Evolutionary conservation across 2,888 invertebrate species (phyloP), one percentile per base, ranked within the genome.

Genomic region (Galeopsomyia nigrocyanea): DNA sequence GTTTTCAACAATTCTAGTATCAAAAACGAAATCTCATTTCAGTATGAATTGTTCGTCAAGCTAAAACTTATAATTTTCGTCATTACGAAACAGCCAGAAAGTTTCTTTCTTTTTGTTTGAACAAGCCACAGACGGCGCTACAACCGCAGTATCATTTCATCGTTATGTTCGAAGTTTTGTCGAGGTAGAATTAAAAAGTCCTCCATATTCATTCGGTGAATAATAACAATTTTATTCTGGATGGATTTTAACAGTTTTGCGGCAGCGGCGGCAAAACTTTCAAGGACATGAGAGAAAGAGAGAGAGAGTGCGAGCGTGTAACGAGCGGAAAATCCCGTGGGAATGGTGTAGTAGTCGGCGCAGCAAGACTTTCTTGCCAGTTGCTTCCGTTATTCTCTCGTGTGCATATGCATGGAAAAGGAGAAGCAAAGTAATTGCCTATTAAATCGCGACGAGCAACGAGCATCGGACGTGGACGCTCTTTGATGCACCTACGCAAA

Each of bases 401-500:
- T 63, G 63, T 57, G 17, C 51, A 26, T 21, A 50, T 50, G 50
- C 16, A 49, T 19, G 16, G 53, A 53, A 69, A 60, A 62, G 62
- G 31, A 60, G 60, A 22, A 60, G 49, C 63, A 14, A 71, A 71
- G 70, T 74, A 74, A 74, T 74, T 74, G 74, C 70, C 74, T 74
- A 74, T 74, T 71, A 74, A 71, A 71, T 71, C 64, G 68, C 56
- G 60, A 31, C 22, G 67, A 31, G 61, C 7, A 22, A 51, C 19
- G n/a, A 57, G 60, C 55, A 72, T 72, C 64, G 63, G 56, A 19
- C 49, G 6, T 21, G 26, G 17, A 26, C 16, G 31, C 39, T 22
- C 67, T 74, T 74, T 57, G 70, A 70, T 70, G 65, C 70, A 74
- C 66, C 69, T 66, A 74, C 67, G 65, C 66, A 67, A 74, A 67